phyloP scores from a whole-genome alignment of 2,113 vertebrate genomes.

The Bungarus multicinctus region DNA sequence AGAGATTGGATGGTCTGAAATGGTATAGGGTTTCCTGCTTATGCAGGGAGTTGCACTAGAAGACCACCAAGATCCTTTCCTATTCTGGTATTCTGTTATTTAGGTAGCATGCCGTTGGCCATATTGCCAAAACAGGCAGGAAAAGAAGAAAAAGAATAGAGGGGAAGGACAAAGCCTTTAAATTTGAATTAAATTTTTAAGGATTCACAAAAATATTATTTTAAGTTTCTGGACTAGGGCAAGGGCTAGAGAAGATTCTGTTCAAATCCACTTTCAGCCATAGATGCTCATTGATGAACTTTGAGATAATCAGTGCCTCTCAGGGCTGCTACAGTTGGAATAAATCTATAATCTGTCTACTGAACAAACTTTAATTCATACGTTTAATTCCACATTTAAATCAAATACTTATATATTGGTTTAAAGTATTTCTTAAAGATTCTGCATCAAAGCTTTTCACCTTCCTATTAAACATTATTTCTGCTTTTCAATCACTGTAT shows the following conservation, averaged over 20 bases:
- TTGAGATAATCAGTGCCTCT: background rate
- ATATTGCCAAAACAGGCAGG: background rate
- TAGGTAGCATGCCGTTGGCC: background rate
- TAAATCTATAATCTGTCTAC: background rate
- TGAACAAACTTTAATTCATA: constrained; percentile 20
- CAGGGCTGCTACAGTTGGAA: background rate
- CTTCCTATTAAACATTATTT: constrained; percentile 67
- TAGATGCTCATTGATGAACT: background rate
- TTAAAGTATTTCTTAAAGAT: constrained; percentile 45
- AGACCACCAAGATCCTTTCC: background rate
- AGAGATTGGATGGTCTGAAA: background rate
- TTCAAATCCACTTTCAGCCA: background rate
- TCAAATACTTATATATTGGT: background rate
- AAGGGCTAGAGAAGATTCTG: background rate
- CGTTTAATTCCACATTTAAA: constrained; percentile 11
- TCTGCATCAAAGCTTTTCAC: constrained; percentile 54
- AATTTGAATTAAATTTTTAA: background rate
- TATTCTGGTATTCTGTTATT: background rate
- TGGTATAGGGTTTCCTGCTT: background rate
- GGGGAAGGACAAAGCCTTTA: background rate
- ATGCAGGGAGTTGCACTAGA: background rate
- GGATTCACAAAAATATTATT: background rate
- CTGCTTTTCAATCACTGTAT: constrained; percentile 65
- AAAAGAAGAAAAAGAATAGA: background rate
- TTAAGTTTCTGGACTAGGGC: background rate